phyloP scores from a whole-genome alignment of 23 tunicate species.

The Trididemnum miniatum region DNA sequence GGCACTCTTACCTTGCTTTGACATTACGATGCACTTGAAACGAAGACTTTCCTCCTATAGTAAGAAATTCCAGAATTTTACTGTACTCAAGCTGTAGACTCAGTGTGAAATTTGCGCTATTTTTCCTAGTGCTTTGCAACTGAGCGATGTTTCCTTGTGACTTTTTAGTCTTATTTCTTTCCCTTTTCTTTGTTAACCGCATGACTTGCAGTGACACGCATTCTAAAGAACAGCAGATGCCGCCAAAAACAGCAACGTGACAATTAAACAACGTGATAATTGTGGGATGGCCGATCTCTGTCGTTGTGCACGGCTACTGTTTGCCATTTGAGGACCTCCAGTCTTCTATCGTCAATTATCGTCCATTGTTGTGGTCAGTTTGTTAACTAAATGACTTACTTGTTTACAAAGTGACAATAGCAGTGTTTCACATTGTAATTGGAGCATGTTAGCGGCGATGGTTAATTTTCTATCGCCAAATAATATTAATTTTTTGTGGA shows the following conservation, averaged over 20 bases:
- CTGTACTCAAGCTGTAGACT: neutral
- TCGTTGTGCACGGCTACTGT: neutral
- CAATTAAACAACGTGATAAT: slow-evolving; percentile 29
- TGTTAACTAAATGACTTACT: too few species aligned
- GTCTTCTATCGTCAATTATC: too few species aligned
- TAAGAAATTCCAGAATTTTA: too few species aligned
- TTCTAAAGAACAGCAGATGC: slow-evolving; percentile 18
- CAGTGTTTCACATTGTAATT: too few species aligned
- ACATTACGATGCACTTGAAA: neutral
- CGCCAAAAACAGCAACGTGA: slow-evolving; percentile 18
- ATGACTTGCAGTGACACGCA: neutral
- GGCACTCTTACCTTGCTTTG: neutral
- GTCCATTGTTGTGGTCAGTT: too few species aligned
- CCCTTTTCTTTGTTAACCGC: neutral
- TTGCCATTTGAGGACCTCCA: too few species aligned
- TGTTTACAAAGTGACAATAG: too few species aligned
- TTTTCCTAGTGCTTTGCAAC: neutral
- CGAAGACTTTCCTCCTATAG: too few species aligned
- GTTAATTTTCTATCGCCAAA: too few species aligned
- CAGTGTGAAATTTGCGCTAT: neutral
- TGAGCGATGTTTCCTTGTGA: neutral
- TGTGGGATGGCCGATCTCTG: neutral
- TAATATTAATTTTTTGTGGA: too few species aligned
- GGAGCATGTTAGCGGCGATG: too few species aligned
- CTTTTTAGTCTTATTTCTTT: neutral